Evolutionary conservation across 2,113 vertebrate genomes (phyloP).

Genomic region (Fregata magnificens): DNA sequence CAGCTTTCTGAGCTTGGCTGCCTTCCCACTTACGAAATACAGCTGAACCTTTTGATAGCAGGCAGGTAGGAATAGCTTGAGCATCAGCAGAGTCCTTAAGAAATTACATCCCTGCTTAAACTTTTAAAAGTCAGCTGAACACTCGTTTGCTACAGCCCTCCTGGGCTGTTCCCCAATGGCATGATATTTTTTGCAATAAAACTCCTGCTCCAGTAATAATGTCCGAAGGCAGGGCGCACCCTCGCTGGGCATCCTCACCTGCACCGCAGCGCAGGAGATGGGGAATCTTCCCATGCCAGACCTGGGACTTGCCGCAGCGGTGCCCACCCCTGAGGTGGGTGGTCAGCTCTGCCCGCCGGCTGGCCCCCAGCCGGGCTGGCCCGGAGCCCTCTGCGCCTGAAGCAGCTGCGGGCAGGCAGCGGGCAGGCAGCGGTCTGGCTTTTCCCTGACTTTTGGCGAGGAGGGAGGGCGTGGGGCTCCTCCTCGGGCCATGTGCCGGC

Average conservation of each 20-base stretch:
- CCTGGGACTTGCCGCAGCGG: rapidly evolving
- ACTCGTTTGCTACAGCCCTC: neutral
- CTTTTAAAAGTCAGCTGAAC: neutral
- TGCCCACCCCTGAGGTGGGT: neutral
- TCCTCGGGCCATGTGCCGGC: neutral
- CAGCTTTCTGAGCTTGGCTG: neutral
- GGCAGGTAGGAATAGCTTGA: slow-evolving; percentile 13
- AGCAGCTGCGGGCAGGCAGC: neutral
- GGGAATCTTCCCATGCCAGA: rapidly evolving
- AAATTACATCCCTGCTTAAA: neutral
- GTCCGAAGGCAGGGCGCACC: neutral
- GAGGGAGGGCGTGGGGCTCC: neutral
- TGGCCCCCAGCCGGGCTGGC: neutral
- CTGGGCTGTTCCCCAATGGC: neutral
- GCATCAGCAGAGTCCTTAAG: neutral
- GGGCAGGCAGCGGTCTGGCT: neutral
- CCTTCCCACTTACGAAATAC: neutral
- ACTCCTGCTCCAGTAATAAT: rapidly evolving
- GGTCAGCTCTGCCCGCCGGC: neutral
- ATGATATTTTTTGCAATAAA: rapidly evolving
- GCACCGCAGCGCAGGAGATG: rapidly evolving
- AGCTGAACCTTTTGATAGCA: neutral
- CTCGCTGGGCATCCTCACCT: rapidly evolving
- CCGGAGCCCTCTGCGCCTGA: neutral
- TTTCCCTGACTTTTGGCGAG: neutral